These are phyloP conservation scores for Phyllopteryx taeniolatus DNA, from an alignment of 2,113 vertebrate species.

Conservation along the genomic window DNA sequence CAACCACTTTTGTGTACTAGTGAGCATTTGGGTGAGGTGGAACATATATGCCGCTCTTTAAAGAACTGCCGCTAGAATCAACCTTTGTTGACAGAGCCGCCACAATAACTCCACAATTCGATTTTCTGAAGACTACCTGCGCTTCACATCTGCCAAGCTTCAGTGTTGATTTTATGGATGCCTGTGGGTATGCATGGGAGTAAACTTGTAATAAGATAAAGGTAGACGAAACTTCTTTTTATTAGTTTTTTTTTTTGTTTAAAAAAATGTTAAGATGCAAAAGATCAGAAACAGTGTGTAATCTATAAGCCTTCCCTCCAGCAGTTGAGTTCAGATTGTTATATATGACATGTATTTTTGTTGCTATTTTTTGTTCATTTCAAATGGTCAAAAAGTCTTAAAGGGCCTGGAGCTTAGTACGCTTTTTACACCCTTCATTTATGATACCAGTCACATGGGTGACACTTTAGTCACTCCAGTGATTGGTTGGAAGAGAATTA, in stretches of 20 bases:
- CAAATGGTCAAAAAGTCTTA: neutral
- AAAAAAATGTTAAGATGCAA: neutral
- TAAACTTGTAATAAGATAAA: neutral
- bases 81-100: neutral
- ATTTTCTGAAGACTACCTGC: conserved; percentile 15
- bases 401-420: neutral
- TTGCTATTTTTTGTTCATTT: neutral
- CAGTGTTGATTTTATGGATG: neutral
- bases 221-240: conserved; percentile 7
- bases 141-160: neutral
- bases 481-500: neutral
- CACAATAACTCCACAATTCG: neutral
- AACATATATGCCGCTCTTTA: neutral
- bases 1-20: neutral
- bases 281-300: conserved; percentile 3
- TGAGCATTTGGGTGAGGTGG: neutral
- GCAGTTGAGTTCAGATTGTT: no score
- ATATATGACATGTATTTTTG: no score
- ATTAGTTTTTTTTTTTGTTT: neutral
- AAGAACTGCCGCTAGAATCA: neutral
- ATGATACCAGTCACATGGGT: no score
- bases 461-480: neutral
- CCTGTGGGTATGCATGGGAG: neutral
- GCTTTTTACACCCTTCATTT: neutral
- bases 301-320: neutral